Base-by-base conservation (phyloP, 2,888 invertebrate species). In the Drosophila paracracens region DNA sequence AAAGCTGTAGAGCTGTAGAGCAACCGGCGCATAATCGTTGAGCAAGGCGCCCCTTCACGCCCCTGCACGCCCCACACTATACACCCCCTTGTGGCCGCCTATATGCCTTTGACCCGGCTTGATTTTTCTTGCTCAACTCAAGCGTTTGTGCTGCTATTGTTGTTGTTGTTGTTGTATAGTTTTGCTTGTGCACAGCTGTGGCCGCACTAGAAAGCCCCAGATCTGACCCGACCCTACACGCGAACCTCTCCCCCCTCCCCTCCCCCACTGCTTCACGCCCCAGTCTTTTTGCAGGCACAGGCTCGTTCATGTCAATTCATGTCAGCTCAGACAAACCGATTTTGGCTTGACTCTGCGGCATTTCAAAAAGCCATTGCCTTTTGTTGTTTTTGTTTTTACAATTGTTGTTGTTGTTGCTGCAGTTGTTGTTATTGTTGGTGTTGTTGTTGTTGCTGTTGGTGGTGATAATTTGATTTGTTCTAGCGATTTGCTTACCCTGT, bases 1-100 rank as follows among this genome's bases (percentile, higher is more conserved):
- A 82, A 73, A 69, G 82, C 64, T 70, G 65, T 68, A 72, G n/a
- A 69, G 78, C 64, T 72, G 66, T 68, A 64, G 72, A 71, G 74
- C 71, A 79, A 75, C 74, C 79, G 80, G 72, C 88, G 87, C 90
- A 90, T 89, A 87, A 90, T 87, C 85, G 91, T 86, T 81, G 67
- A 35, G 16, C 16, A 29, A 43, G 64, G 50, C 4, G 27, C 21
- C 29, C 0, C 18, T 8, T 27, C 13, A 21, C 7, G 7, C 11
- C 16, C 13, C n/a, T 21, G 11, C 8, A 31, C 8, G 8, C 31
- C 36, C 36, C 36, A 16, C 16, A 36, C 46, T 8, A 46, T 25
- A 16, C 54, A 21, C 13, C 31, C n/a, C 13, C 8, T 31, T 18
- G 7, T 6, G 11, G 18, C 8, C 27, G 2, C 16, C 5, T 29